These are phyloP conservation scores for Acanthosepion pharaonis DNA, from an alignment of 2,888 invertebrate genomes.

Conservation along the genomic window DNA sequence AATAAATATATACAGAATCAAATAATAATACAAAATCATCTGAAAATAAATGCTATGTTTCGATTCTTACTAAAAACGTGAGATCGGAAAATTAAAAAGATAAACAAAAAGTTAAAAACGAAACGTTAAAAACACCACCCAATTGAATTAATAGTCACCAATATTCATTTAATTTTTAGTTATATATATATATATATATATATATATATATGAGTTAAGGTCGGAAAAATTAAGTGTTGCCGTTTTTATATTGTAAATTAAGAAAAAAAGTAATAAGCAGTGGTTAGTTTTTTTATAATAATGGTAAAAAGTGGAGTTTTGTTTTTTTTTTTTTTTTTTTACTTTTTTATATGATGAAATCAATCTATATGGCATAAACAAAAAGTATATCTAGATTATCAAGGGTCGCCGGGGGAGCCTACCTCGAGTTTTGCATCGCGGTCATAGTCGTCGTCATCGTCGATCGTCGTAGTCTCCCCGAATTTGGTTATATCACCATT, in stretches of 20 bases:
- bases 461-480: slow-evolving; percentile 41
- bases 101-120: background rate
- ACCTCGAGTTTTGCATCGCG: slow-evolving; percentile 41
- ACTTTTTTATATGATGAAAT: background rate
- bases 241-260: background rate
- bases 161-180: background rate
- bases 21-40: background rate
- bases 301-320: background rate
- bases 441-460: slow-evolving; percentile 42
- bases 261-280: no score
- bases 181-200: background rate
- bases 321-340: no score
- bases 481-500: slow-evolving; percentile 46
- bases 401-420: background rate
- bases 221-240: background rate
- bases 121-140: background rate
- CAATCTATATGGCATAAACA: background rate
- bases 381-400: background rate
- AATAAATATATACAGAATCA: background rate
- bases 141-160: background rate
- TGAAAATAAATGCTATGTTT: background rate
- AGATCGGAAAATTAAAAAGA: background rate
- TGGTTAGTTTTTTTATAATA: no score
- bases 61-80: background rate
- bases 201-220: background rate